Base-by-base conservation (phyloP, 2,888 invertebrate species). In the Melipona bicolor region DNA sequence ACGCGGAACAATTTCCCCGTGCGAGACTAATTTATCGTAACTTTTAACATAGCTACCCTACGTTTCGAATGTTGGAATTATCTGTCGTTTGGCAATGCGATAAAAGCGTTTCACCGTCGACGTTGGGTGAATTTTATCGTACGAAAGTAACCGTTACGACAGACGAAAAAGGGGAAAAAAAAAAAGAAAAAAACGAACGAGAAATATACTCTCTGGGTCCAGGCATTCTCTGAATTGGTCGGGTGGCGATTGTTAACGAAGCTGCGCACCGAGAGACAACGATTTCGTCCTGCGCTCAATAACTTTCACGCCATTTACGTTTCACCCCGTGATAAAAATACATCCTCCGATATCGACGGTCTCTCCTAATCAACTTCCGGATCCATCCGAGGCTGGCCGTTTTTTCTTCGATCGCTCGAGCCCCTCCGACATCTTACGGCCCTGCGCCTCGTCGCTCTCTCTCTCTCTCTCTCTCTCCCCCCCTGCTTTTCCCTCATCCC, bases 401-500 rank as follows among this genome's bases (percentile, higher is more conserved):
- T 77, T 81, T 85, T 84, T 78, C 85, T 77, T 75, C 74, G 74
- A 72, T 76, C 74, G 81, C 43, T 32, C 32, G 13, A 32, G 15
- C 32, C 65, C 78, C 77, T 71, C 52, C 21, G 27, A 59, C 61
- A 69, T 74, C 81, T 81, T 79, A 86, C 85, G 85, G 85, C 85
- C 85, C 85, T 86, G 78, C 78, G 62, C 71, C 64, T 17, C 76
- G 61, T 54, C 69, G 71, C 83, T 79, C 76, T 21, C 71, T 81
- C 79, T 81, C 59, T 81, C 79, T 81, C 79, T 81, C 77, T 81
- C 87, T 65, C 89, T 88, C 86, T 36, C 36, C 6, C 36, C 36
- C 76, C 81, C 73, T 82, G 78, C 71, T 82, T 81, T 78, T 81
- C 87, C 70, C 89, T 88, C 87, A 80, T 84, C 80, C 84, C 81